These are phyloP conservation scores for Crepidodera aurea DNA, from an alignment of 2,888 invertebrate species.

Conservation along the genomic window DNA sequence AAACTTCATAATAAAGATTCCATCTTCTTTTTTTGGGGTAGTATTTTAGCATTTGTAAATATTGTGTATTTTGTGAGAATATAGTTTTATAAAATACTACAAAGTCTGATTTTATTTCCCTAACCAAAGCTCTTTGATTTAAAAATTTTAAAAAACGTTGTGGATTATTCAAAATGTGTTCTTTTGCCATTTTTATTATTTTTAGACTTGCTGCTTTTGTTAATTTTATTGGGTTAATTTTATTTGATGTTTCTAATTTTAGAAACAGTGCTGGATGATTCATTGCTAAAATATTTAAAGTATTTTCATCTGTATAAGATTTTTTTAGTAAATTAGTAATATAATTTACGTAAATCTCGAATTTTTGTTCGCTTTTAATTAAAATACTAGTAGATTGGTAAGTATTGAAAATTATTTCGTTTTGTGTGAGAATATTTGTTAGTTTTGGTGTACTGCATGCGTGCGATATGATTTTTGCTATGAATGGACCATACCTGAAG, in stretches of 20 bases:
- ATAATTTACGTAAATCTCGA: constrained; percentile 33
- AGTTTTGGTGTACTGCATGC: constrained; percentile 41
- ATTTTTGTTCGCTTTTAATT: constrained; percentile 32
- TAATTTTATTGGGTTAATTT: constrained; percentile 7
- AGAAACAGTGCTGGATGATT: constrained; percentile 33
- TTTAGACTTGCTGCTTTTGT: constrained; percentile 24
- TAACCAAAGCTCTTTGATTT: constrained; percentile 21
- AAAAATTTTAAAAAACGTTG: constrained; percentile 14
- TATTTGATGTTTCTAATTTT: constrained; percentile 13
- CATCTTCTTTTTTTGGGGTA: constrained; percentile 24
- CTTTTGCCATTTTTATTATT: constrained; percentile 22
- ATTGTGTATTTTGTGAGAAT: constrained; percentile 4
- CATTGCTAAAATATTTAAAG: constrained; percentile 23
- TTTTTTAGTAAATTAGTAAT: constrained; percentile 20
- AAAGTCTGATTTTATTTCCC: constrained; percentile 22
- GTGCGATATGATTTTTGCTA: constrained; percentile 36
- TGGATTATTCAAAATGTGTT: constrained; percentile 26
- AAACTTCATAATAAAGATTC: background rate
- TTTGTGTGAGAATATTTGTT: constrained; percentile 13
- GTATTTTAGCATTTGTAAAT: constrained; percentile 5
- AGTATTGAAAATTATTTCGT: constrained; percentile 30
- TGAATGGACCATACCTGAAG: constrained; percentile 41
- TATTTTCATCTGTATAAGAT: constrained; percentile 20
- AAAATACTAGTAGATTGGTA: constrained; percentile 39
- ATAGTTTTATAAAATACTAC: constrained; percentile 17